A percentile compares a stretch with the other conserved stretches of the same genome.
Conservation (phyloP, 2,113 vertebrate genomes). For the Aplodontia rufa region DNA sequence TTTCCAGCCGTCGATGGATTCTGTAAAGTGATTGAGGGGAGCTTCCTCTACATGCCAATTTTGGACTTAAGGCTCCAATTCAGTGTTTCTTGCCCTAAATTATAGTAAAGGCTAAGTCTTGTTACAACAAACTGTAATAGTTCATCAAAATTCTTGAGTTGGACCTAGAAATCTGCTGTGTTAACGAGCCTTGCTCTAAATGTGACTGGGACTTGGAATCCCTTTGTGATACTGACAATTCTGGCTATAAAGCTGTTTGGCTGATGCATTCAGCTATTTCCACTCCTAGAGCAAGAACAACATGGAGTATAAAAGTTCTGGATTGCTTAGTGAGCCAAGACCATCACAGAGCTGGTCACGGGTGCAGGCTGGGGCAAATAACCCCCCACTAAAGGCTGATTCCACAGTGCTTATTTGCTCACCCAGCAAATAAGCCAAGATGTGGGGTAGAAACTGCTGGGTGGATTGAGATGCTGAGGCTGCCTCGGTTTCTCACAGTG, state of each 20-base stretch:
- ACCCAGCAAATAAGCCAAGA: too few species aligned
- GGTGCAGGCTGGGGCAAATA: background rate
- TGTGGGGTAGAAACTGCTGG: rapidly evolving
- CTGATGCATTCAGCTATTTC: background rate
- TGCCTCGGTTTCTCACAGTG: background rate
- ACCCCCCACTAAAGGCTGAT: rapidly evolving
- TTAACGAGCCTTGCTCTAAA: slow-evolving; percentile 33
- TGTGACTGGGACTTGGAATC: slow-evolving; percentile 50
- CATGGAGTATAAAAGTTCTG: background rate
- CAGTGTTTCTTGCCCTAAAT: slow-evolving; percentile 28
- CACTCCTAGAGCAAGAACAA: background rate
- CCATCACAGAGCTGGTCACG: rapidly evolving
- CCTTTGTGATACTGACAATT: slow-evolving; percentile 37
- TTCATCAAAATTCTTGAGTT: slow-evolving; percentile 51
- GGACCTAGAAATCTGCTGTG: slow-evolving; percentile 53
- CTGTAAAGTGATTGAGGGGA: background rate
- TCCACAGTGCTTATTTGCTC: rapidly evolving
- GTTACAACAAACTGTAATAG: background rate
- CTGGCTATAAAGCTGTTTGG: slow-evolving; percentile 21
- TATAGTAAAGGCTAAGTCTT: slow-evolving; percentile 29
- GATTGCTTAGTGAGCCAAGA: background rate
- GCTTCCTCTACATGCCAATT: background rate
- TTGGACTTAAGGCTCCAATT: background rate
- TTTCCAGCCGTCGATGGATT: slow-evolving; percentile 32
- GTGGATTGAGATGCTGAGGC: rapidly evolving